Base-by-base conservation (phyloP, 2,113 vertebrate species). In the Phrynocephalus versicolor region DNA sequence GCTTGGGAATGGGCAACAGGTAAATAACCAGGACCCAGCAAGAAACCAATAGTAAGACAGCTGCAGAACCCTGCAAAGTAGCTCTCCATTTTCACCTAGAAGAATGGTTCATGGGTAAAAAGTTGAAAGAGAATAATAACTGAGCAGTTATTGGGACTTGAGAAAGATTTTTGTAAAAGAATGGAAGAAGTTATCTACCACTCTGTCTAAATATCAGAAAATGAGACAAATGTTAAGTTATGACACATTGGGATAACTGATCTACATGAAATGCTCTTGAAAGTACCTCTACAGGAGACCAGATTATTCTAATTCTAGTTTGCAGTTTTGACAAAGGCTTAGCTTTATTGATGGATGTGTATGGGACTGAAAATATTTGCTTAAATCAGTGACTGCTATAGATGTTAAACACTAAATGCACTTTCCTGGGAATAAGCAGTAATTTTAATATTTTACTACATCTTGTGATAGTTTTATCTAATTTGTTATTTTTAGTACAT, bases 1-100 rank as follows among this genome's bases (percentile, higher is more conserved):
- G 51, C 84, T 87, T 87, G 76, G 89, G 88, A 75, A 89, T 25
- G 16, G 37, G 25, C 87, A 86, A 27, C 70, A 84, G 81, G 84
- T 69, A 91, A 91, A 73, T 64, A 85, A 79, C 69, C 78, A 79
- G 89, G 90, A 85, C 35, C 25, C 0, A 87, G 3, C 25, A 81
- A 67, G 77, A 85, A 80, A 4, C 6, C 6, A 65, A 1, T 70
- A 62, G 82, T 79, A 89, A 18, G 57, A 84, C 85, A 86, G 27
- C 39, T 73, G 19, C 8, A 62, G 45, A 80, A 21, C 37, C 90
- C 81, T 2, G 9, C 60, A 81, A 37, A 72, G 67, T 84, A 65
- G 77, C 70, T 58, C 1, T 27, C 23, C 74, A 30, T 78, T 76
- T 79, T 30, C 30, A 30, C 67, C 79, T 75, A 73, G 27, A 80